Conservation (phyloP, 1,140 invertebrate genomes). For the Drosophila malerkotliana region DNA sequence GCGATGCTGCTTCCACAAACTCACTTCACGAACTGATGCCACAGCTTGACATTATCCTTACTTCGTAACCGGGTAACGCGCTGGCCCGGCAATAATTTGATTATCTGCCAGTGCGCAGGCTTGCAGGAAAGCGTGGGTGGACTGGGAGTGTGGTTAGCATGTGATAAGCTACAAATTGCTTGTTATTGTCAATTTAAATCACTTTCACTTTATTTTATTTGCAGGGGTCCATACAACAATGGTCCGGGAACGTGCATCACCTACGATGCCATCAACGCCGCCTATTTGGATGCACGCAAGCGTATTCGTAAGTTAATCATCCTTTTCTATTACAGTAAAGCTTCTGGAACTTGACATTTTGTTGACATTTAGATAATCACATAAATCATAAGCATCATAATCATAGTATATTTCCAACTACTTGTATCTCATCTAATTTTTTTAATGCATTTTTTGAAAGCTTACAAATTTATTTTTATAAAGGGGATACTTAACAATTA, state of each 20-base stretch:
- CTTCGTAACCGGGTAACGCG: slow-evolving; percentile 25
- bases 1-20: slow-evolving; percentile 42
- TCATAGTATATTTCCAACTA: no score
- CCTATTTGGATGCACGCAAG: slow-evolving; percentile 93
- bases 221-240: slow-evolving; percentile 82
- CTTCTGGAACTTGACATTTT: not conserved
- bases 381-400: no score
- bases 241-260: slow-evolving; percentile 93
- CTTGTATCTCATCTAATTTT: no score
- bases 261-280: slow-evolving; percentile 95
- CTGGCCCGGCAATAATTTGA: slow-evolving; percentile 72
- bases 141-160: slow-evolving; percentile 48
- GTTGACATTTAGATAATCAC: not conserved
- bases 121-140: not conserved
- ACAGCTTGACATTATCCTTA: slow-evolving; percentile 7
- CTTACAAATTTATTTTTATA: no score
- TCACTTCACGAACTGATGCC: slow-evolving; percentile 35
- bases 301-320: slow-evolving; percentile 89
- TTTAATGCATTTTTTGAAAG: no score
- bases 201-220: slow-evolving; percentile 43
- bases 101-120: slow-evolving; percentile 70
- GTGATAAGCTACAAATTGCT: slow-evolving; percentile 71
- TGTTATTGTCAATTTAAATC: slow-evolving; percentile 53
- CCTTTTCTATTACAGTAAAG: not conserved
- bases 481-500: not conserved